Percentiles rank a stretch among this genome's conserved stretches.
phyloP scores from a whole-genome alignment of 2,888 invertebrate species.

The Aspidiotus destructor region DNA sequence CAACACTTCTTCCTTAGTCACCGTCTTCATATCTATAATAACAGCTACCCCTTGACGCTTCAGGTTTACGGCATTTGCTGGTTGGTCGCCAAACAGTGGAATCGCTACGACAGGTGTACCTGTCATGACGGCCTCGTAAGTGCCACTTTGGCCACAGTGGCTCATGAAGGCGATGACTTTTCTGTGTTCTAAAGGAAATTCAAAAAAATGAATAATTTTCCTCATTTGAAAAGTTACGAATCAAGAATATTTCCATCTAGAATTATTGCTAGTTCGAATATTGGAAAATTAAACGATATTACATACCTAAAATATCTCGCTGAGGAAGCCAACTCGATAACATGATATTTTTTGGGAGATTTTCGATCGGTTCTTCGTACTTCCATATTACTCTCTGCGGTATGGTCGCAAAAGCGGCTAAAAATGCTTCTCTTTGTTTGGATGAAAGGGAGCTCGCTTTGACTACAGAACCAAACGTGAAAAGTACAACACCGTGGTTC shows the following conservation, averaged over 20 bases:
- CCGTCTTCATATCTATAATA: background rate
- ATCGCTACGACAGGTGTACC: conserved; percentile 2
- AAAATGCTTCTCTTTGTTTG: background rate
- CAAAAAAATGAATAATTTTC: too few relatives aligned
- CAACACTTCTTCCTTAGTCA: background rate
- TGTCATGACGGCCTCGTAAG: conserved; percentile 9
- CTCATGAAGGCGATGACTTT: conserved; percentile 19
- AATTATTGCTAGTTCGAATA: too few relatives aligned
- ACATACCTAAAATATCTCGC: background rate
- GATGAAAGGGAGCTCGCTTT: background rate
- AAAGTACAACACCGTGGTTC: conserved; percentile 2
- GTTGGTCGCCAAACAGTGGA: conserved; percentile 11
- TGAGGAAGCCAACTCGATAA: conserved; percentile 4
- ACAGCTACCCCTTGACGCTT: background rate
- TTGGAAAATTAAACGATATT: background rate
- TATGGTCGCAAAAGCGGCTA: background rate
- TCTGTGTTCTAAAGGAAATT: conserved; percentile 7
- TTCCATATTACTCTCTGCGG: conserved; percentile 17
- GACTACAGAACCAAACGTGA: conserved; percentile 1
- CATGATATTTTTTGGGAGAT: conserved; percentile 6
- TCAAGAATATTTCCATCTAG: too few relatives aligned
- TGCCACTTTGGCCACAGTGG: conserved; percentile 14
- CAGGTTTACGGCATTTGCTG: background rate
- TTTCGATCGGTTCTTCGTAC: background rate
- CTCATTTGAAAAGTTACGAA: too few relatives aligned